Conservation (phyloP, 35 echinoderm and acorn worm species). For the Lytechinus variegatus region DNA sequence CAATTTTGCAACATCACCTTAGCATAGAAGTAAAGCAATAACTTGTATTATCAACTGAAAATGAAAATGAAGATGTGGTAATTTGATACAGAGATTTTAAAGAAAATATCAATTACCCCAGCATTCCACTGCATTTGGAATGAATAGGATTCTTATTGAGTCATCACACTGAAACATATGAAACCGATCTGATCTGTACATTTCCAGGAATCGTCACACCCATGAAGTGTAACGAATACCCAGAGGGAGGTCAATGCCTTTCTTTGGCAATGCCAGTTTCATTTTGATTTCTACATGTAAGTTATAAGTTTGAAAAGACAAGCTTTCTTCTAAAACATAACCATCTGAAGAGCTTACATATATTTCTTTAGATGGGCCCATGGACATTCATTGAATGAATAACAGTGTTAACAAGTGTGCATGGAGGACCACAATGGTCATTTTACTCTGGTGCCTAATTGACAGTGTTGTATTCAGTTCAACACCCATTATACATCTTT, state of each 20-base stretch:
- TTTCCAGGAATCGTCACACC: not conserved
- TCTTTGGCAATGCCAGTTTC: not conserved
- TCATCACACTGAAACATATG: not conserved
- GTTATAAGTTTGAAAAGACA: no score
- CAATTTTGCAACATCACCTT: not conserved
- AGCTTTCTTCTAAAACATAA: not conserved
- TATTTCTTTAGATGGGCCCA: no score
- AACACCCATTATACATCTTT: no score
- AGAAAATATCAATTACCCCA: slow-evolving; percentile 13
- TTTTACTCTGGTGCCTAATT: no score
- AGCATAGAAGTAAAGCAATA: not conserved
- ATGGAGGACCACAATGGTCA: no score
- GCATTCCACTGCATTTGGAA: not conserved
- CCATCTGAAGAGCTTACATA: no score
- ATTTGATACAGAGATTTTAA: not conserved
- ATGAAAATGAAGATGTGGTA: not conserved
- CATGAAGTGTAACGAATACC: not conserved
- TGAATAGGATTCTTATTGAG: not conserved
- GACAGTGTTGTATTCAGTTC: no score
- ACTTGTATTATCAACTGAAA: not conserved
- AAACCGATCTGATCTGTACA: not conserved
- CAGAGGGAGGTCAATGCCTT: not conserved
- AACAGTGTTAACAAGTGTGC: no score
- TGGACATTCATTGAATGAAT: no score
- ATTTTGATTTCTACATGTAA: no score